Conservation (phyloP, 2,888 invertebrate genomes). For the Spialia ferax region DNA sequence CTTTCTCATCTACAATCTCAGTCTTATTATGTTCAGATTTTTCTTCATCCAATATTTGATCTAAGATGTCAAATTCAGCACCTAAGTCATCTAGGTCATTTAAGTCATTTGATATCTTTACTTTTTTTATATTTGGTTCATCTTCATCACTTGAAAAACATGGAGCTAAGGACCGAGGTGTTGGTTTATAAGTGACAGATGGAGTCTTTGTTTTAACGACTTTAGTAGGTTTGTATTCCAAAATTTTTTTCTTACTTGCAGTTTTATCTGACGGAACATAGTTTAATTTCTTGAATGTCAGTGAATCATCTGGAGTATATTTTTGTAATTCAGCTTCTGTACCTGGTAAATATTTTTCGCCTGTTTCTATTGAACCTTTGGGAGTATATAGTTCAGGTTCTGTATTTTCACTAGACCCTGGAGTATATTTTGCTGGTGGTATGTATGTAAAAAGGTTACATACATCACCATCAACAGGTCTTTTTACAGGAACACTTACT, state of each 20-base stretch:
- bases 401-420: slow-evolving; percentile 67
- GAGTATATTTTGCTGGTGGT: slow-evolving; percentile 74
- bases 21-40: slow-evolving; percentile 52
- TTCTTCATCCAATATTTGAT: slow-evolving; percentile 82
- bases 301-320: slow-evolving; percentile 68
- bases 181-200: slow-evolving; percentile 76
- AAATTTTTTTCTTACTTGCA: slow-evolving; percentile 69
- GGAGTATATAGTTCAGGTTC: slow-evolving; percentile 75
- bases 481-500: slow-evolving; percentile 66
- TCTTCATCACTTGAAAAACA: slow-evolving; percentile 85
- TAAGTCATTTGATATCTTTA: slow-evolving; percentile 69
- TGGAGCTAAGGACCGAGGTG: slow-evolving; percentile 75
- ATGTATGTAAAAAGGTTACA: slow-evolving; percentile 75
- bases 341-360: slow-evolving; percentile 76
- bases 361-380: slow-evolving; percentile 68
- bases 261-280: slow-evolving; percentile 80
- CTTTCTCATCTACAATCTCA: slow-evolving; percentile 45
- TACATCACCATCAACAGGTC: slow-evolving; percentile 69
- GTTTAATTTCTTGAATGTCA: slow-evolving; percentile 61
- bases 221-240: slow-evolving; percentile 79
- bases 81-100: slow-evolving; percentile 80
- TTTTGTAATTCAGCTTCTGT: slow-evolving; percentile 68
- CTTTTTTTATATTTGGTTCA: slow-evolving; percentile 73
- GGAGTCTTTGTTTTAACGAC: slow-evolving; percentile 62
- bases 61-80: slow-evolving; percentile 82